Percentiles rank a stretch among this genome's conserved stretches.
Conservation (phyloP, 2,113 vertebrate species). For the Alexandromys fortis region DNA sequence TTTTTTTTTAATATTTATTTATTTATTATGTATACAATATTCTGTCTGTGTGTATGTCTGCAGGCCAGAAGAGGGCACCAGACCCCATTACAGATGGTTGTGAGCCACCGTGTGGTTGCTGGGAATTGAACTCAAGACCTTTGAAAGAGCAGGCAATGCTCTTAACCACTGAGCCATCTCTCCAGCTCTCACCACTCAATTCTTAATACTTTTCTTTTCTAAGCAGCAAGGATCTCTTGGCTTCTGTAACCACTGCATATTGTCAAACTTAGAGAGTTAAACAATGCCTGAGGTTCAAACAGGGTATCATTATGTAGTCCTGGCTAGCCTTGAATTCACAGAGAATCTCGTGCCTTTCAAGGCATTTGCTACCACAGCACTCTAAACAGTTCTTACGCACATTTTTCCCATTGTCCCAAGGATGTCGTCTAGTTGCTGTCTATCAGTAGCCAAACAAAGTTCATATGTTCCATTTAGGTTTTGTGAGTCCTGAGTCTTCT, state of each 20-base stretch:
- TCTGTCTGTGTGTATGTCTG: no score
- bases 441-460: not conserved
- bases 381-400: not conserved
- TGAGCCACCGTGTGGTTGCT: no score
- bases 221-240: not conserved
- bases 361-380: not conserved
- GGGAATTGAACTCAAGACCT: no score
- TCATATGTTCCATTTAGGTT: not conserved
- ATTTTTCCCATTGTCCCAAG: not conserved
- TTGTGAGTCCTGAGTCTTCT: not conserved
- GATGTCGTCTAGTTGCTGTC: not conserved
- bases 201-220: not conserved
- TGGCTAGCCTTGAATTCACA: not conserved
- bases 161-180: no score
- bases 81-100: no score
- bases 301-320: not conserved
- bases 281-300: not conserved
- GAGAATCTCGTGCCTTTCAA: not conserved
- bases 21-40: no score
- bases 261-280: not conserved
- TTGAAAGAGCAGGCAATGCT: no score
- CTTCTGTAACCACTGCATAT: not conserved
- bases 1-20: no score
- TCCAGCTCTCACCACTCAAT: not conserved
- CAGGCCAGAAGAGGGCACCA: no score